Conservation (phyloP, 2,888 invertebrate genomes). For the Aphidoletes aphidimyza region DNA sequence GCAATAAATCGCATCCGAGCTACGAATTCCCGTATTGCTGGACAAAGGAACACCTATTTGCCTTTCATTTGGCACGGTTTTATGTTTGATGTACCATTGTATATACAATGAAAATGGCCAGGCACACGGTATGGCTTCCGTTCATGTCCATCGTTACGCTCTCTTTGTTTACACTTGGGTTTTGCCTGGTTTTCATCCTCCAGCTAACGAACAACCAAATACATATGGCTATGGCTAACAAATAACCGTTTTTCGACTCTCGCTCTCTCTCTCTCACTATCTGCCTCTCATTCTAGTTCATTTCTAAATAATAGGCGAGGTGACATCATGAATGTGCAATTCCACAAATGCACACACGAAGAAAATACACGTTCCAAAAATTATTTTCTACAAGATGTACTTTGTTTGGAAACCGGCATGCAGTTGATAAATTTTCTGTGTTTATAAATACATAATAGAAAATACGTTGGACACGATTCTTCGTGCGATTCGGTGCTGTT, state of each 20-base stretch:
- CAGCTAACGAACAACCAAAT: too few relatives aligned
- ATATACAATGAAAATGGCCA: not conserved
- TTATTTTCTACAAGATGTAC: not conserved
- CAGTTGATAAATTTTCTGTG: conserved; percentile 15
- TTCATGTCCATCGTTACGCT: not conserved
- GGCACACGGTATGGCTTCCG: not conserved
- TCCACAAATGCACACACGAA: not conserved
- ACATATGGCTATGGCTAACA: too few relatives aligned
- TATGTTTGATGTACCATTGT: too few relatives aligned
- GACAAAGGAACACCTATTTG: too few relatives aligned
- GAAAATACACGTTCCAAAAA: not conserved
- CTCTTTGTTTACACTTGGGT: not conserved
- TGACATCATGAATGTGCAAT: conserved; percentile 35
- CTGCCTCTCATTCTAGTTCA: not conserved
- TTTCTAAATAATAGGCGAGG: not conserved
- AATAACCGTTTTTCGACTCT: too few relatives aligned
- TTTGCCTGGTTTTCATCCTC: not conserved
- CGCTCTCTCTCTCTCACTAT: not conserved
- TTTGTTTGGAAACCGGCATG: not conserved
- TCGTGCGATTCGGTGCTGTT: not conserved
- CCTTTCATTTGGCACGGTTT: too few relatives aligned
- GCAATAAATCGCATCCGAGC: conserved; percentile 33
- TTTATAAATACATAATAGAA: not conserved
- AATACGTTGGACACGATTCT: not conserved
- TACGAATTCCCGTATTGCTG: not conserved